Base-by-base conservation (phyloP, 23 tunicate genomes). In the Oikopleura albicans region DNA sequence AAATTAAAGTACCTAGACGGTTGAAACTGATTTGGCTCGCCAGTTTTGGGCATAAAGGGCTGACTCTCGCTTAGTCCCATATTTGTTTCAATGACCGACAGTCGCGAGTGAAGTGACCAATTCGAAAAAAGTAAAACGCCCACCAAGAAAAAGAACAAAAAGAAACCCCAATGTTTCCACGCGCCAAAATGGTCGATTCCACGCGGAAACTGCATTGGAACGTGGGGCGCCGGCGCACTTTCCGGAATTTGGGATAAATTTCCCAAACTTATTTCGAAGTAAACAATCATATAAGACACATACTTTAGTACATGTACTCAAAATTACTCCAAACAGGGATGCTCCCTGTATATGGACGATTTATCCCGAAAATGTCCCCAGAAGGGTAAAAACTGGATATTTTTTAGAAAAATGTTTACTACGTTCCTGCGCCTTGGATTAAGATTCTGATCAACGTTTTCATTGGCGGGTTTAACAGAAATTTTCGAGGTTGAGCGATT, bases 121-220 rank as follows among this genome's bases (percentile, higher is more conserved):
- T 16, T 12, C 31, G 79, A 12, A 29, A 12, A 71, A 2, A 71
- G 2, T 2, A 71, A 37, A 37, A 71, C 35, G 28, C 79, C 79
- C 37, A 71, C 35, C 34, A 71, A 16, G 31, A 71, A 71, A 29
- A 27, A 71, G 37, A 71, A 71, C 4, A 71, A 29, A 31, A 71
- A 71, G 37, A 71, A 12, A 2, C 37, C 37, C 79, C 79, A 71
- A 29, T 31, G 33, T 71, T 71, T 16, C 34, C 27, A 12, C 33
- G 79, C 79, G 4, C 79, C 79, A 71, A 2, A 71, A 31, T 71
- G 79, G 79, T 71, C 79, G 37, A 71, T 71, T 16, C 79, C 79
- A 31, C 79, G 79, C 33, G 79, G 79, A 29, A 12, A 71, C 34
- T 34, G 2, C 4, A 71, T 34, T 37, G 79, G 79, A 34, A 71